Percentiles rank a stretch among this genome's conserved stretches.
These are phyloP conservation scores for Apodemia duryi DNA, from an alignment of 2,888 invertebrate genomes.

Conservation along the genomic window DNA sequence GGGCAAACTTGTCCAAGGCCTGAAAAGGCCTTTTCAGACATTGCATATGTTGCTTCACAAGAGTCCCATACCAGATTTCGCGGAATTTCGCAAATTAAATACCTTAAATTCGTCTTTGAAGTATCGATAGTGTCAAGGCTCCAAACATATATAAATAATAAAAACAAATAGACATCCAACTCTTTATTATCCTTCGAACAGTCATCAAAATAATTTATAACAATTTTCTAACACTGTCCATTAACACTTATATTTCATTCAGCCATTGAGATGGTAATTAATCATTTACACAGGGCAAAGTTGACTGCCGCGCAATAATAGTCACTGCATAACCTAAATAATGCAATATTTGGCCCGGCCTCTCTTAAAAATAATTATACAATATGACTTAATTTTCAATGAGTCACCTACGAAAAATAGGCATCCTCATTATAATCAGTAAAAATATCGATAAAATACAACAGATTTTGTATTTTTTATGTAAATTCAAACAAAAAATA, in stretches of 20 bases:
- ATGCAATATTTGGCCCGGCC: slow-evolving; percentile 80
- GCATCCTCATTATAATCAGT: slow-evolving; percentile 53
- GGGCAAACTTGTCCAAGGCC: too few relatives aligned
- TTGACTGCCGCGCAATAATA: slow-evolving; percentile 60
- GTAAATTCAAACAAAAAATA: slow-evolving; percentile 74
- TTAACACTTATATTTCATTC: slow-evolving; percentile 75
- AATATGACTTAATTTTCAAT: slow-evolving; percentile 71
- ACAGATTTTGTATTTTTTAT: slow-evolving; percentile 69
- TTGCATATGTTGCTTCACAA: too few relatives aligned
- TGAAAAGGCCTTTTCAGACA: too few relatives aligned
- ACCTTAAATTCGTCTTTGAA: too few relatives aligned
- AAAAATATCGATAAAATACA: slow-evolving; percentile 76
- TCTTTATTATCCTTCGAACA: slow-evolving; percentile 81
- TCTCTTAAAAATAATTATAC: slow-evolving; percentile 74
- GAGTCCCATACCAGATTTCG: too few relatives aligned
- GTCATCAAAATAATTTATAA: slow-evolving; percentile 82
- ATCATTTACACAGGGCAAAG: slow-evolving; percentile 64
- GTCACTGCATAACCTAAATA: slow-evolving; percentile 69
- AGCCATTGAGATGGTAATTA: slow-evolving; percentile 73
- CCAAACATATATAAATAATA: slow-evolving; percentile 39
- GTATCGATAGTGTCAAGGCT: too few relatives aligned
- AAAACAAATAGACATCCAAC: slow-evolving; percentile 73
- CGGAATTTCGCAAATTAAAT: too few relatives aligned
- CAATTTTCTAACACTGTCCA: slow-evolving; percentile 80
- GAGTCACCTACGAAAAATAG: slow-evolving; percentile 45